phyloP scores from a whole-genome alignment of 2,888 invertebrate species.

The Beris chalybata region DNA sequence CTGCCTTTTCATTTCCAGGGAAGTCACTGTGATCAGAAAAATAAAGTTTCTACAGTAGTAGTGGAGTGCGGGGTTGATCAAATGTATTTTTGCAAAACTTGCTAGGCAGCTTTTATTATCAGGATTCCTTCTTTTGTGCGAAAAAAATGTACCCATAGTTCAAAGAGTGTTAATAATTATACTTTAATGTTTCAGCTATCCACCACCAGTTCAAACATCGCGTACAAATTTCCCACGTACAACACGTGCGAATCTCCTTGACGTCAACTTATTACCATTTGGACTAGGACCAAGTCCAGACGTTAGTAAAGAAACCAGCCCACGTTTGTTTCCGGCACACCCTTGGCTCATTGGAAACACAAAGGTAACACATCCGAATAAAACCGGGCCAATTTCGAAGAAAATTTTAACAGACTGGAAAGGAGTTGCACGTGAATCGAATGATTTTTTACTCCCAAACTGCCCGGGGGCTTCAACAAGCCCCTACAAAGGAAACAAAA shows the following conservation, averaged over 20 bases:
- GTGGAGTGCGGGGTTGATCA: no score
- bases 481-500: slow-evolving; percentile 39
- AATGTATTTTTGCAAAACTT: no score
- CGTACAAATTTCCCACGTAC: slow-evolving; percentile 33
- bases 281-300: slow-evolving; percentile 31
- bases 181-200: slow-evolving; percentile 11
- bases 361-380: slow-evolving; percentile 35
- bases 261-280: slow-evolving; percentile 34
- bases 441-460: slow-evolving; percentile 40
- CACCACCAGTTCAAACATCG: slow-evolving; percentile 22
- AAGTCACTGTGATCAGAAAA: no score
- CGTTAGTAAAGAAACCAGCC: slow-evolving; percentile 37
- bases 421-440: slow-evolving; percentile 35
- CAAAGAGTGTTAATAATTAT: no score
- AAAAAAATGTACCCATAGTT: no score
- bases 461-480: slow-evolving; percentile 40
- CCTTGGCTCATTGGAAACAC: slow-evolving; percentile 38
- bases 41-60: no score
- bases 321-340: slow-evolving; percentile 37
- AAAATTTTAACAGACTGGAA: slow-evolving; percentile 40
- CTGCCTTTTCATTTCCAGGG: no score
- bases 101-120: no score
- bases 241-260: slow-evolving; percentile 31
- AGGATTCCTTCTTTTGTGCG: no score
- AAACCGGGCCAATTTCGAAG: slow-evolving; percentile 30